These are phyloP conservation scores for Lepidotrigona ventralis DNA, from an alignment of 1,140 invertebrate genomes.

Conservation along the genomic window DNA sequence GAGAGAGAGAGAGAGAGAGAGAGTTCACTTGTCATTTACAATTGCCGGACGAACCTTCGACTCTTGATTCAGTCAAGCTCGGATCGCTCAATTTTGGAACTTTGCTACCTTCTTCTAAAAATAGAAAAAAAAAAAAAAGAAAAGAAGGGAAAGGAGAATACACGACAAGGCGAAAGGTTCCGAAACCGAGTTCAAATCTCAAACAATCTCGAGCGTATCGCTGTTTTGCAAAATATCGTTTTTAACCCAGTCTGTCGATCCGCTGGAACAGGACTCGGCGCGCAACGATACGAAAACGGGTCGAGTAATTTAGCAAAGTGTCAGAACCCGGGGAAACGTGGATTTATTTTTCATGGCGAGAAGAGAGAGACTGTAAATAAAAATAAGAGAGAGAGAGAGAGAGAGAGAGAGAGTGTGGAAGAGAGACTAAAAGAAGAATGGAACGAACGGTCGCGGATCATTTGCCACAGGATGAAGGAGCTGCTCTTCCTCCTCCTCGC, in stretches of 20 bases:
- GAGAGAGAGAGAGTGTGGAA: not conserved
- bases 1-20: not conserved
- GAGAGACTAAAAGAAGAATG: slow-evolving; percentile 18
- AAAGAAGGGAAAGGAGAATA: not conserved
- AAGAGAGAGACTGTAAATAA: slow-evolving; percentile 31
- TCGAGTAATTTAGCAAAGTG: slow-evolving; percentile 1
- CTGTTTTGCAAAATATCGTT: not conserved
- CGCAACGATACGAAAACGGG: not conserved
- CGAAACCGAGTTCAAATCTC: not conserved
- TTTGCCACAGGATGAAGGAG: slow-evolving; percentile 64
- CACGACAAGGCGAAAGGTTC: not conserved
- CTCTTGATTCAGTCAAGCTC: too few relatives aligned
- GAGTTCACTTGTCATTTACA: not conserved
- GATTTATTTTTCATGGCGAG: slow-evolving; percentile 45
- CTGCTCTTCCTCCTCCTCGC: not conserved
- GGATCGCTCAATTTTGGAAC: too few relatives aligned
- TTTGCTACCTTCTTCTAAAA: too few relatives aligned
- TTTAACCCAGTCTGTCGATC: not conserved
- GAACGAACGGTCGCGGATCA: slow-evolving; percentile 61
- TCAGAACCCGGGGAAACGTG: slow-evolving; percentile 17
- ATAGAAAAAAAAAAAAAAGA: too few relatives aligned
- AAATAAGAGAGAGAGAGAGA: not conserved
- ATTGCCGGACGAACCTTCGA: not conserved
- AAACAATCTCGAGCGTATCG: not conserved
- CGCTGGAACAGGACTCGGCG: not conserved